phyloP scores from a whole-genome alignment of 2,888 invertebrate species.

The Drosophila nr. medialis region DNA sequence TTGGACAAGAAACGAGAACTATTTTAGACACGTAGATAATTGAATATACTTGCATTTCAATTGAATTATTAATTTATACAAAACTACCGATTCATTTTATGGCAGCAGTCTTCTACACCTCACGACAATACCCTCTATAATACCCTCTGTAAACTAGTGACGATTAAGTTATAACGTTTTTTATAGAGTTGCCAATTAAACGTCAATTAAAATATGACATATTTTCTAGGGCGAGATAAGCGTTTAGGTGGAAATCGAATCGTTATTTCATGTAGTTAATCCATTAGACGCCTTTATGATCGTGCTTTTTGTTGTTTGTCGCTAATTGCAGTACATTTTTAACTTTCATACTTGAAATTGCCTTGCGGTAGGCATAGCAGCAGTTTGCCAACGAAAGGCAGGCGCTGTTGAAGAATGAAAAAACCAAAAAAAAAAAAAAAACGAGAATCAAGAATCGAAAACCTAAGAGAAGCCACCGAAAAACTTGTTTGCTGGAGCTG shows the following conservation, averaged over 20 bases:
- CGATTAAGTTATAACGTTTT: background rate
- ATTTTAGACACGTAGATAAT: background rate
- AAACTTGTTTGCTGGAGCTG: slow-evolving; percentile 61
- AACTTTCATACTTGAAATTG: slow-evolving; percentile 39
- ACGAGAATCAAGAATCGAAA: slow-evolving; percentile 23
- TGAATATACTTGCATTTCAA: background rate
- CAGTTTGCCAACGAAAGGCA: slow-evolving; percentile 36
- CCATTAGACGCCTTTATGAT: background rate
- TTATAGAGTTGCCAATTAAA: background rate
- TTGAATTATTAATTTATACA: background rate
- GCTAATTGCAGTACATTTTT: slow-evolving; percentile 61
- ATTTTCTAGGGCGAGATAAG: slow-evolving; percentile 19
- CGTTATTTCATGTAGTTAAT: slow-evolving; percentile 11
- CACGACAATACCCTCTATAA: background rate
- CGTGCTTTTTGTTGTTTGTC: slow-evolving; percentile 2
- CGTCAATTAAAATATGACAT: background rate
- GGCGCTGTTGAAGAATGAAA: slow-evolving; percentile 36
- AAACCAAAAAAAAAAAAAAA: background rate
- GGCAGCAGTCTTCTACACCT: background rate
- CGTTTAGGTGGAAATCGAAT: slow-evolving; percentile 4
- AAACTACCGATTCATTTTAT: background rate
- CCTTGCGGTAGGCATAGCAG: slow-evolving; percentile 31
- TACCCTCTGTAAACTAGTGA: background rate
- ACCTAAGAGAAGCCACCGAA: slow-evolving; percentile 39
- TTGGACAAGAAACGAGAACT: background rate